phyloP scores from a whole-genome alignment of 2,113 vertebrate genomes.

The Chamaea fasciata region DNA sequence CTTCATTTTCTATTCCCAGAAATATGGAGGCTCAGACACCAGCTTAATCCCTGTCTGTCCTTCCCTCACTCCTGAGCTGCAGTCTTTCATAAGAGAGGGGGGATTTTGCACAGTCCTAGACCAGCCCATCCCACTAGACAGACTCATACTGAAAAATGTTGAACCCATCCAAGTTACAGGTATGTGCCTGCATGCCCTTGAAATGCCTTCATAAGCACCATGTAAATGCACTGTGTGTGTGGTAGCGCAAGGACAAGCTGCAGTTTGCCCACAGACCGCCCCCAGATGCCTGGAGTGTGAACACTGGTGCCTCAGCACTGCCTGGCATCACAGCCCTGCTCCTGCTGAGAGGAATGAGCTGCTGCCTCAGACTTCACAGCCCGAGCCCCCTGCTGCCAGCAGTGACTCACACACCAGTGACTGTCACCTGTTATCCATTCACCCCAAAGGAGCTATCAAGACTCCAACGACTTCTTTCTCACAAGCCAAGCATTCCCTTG shows the following conservation, averaged over 20 bases:
- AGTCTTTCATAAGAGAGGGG: conserved; percentile 83
- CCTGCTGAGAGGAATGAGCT: background rate
- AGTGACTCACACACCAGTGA: background rate
- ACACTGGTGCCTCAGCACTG: background rate
- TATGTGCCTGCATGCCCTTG: background rate
- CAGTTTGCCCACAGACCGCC: background rate
- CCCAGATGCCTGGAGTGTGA: background rate
- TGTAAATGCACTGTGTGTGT: rapidly evolving
- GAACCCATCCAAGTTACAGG: conserved; percentile 68
- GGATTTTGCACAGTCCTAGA: conserved; percentile 81
- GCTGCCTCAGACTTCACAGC: background rate
- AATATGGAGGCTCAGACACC: conserved; percentile 67
- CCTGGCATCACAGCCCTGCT: background rate
- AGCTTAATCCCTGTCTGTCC: conserved; percentile 61
- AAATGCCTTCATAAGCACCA: background rate
- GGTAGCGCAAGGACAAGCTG: background rate
- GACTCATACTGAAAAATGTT: conserved; percentile 80
- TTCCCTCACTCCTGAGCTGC: conserved; percentile 79
- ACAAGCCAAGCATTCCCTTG: background rate
- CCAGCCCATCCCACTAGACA: conserved; percentile 88
- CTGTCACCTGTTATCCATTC: background rate
- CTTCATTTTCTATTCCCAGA: conserved; percentile 69
- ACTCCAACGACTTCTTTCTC: background rate
- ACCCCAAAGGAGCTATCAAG: background rate
- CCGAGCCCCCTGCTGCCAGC: background rate